Base-by-base conservation (phyloP, 2,113 vertebrate species). In the Xenus cinereus region DNA sequence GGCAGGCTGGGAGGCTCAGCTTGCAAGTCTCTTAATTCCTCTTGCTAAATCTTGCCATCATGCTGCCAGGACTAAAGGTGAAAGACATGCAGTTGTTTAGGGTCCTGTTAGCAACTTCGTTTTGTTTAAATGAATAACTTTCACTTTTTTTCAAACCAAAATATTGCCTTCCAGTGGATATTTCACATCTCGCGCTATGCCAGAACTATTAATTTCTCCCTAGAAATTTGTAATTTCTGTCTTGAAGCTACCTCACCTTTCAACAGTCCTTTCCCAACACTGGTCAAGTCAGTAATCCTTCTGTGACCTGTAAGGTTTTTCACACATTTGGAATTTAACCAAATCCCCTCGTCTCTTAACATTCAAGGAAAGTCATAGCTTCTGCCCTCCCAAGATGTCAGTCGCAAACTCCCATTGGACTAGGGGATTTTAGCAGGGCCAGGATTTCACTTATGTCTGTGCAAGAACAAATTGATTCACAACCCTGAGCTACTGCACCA, bases 391-490 rank as follows among this genome's bases (percentile, higher is more conserved):
- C 24, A 26, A n/a, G 57, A 9, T 46, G 45, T 46, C 83, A 76
- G 73, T 79, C 60, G 41, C 76, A 59, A 84, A 53, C 57, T 79
- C 62, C 35, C 12, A 30, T 12, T n/a, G 77, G 48, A 63, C 19
- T 9, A 35, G 15, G 23, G 23, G 17, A 87, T 75, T 86, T 73
- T 63, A 66, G 4, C 1, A 66, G 59, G 48, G 41, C 53, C 68
- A 22, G n/a, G 16, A 83, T 84, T 93, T 95, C 57, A 85, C 84
- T 63, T 74, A 5, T 62, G 12, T 73, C 71, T 95, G 21, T 66
- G 54, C 51, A 82, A 59, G 64, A 89, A n/a, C 45, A 81, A 95
- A 89, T 87, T 75, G 54, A 92, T 93, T 87, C 85, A 75, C 74
- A 92, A 22, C 81, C 48, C 87, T 83, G 63, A 89, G 71, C 69